A percentile compares a stretch with the other conserved stretches of the same genome.
Conservation (phyloP, 2,113 vertebrate species). For the Heloderma charlesbogerti region DNA sequence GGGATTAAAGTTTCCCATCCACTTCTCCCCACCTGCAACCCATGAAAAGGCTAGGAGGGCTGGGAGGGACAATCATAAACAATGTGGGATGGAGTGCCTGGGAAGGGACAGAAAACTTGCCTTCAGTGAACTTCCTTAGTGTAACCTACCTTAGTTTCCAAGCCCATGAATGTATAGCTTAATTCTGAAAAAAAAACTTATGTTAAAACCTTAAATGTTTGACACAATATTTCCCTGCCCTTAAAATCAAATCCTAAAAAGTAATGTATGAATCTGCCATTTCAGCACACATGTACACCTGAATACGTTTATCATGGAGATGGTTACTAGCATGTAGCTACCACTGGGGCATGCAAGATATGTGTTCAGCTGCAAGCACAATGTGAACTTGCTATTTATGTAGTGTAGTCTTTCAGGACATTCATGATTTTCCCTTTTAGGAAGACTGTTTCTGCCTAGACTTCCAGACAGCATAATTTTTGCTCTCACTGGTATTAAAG, state of each 20-base stretch:
- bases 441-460: background rate
- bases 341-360: background rate
- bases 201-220: too few species aligned
- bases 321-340: too few species aligned
- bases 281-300: background rate
- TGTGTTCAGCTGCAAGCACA: background rate
- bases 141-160: background rate
- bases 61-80: background rate
- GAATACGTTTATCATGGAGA: background rate
- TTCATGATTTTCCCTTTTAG: background rate
- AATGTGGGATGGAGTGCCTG: background rate
- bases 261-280: background rate
- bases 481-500: background rate
- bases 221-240: too few species aligned
- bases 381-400: background rate
- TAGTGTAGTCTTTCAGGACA: background rate
- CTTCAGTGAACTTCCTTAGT: background rate
- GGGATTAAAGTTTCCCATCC: background rate
- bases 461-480: slow-evolving; percentile 1
- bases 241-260: background rate
- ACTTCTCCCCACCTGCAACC: too few species aligned
- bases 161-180: too few species aligned
- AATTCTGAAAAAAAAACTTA: too few species aligned
- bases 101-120: background rate
- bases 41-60: background rate